These are phyloP conservation scores for Latheticus oryzae DNA, from an alignment of 2,888 invertebrate species.

Conservation along the genomic window DNA sequence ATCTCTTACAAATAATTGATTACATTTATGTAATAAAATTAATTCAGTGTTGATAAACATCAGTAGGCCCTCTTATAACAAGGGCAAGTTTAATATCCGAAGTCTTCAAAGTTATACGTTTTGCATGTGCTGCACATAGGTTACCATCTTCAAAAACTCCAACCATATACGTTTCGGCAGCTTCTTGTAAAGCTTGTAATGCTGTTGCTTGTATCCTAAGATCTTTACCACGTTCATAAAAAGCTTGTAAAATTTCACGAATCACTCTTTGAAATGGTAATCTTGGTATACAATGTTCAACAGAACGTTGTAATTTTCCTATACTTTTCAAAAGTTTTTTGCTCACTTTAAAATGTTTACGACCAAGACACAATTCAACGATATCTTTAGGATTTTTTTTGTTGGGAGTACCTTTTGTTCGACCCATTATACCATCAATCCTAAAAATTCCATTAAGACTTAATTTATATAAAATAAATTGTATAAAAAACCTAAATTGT, in stretches of 20 bases:
- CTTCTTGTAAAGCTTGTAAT: constrained; percentile 66
- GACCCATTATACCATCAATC: too few species aligned
- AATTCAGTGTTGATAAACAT: constrained; percentile 5
- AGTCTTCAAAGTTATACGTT: constrained; percentile 65
- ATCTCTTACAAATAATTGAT: too few species aligned
- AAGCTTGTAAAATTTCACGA: constrained; percentile 62
- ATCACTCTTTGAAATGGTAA: constrained; percentile 65
- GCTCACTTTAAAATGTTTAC: too few species aligned
- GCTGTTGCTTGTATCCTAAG: constrained; percentile 61
- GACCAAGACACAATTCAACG: too few species aligned
- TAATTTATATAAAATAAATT: too few species aligned
- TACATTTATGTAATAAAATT: not conserved
- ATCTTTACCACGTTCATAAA: constrained; percentile 42
- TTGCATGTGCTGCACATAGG: constrained; percentile 64
- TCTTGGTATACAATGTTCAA: constrained; percentile 63
- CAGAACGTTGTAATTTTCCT: constrained; percentile 50
- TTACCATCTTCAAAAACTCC: constrained; percentile 67
- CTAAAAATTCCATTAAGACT: too few species aligned
- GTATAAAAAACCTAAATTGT: too few species aligned
- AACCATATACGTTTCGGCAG: constrained; percentile 66
- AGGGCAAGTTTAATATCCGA: constrained; percentile 66
- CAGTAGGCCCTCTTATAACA: constrained; percentile 50
- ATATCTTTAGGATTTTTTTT: too few species aligned
- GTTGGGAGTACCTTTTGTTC: too few species aligned
- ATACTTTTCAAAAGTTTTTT: too few species aligned